Evolutionary conservation across 92 coral and sea anemone species (phyloP).

Genomic region (Scolanthus callimorphus): DNA sequence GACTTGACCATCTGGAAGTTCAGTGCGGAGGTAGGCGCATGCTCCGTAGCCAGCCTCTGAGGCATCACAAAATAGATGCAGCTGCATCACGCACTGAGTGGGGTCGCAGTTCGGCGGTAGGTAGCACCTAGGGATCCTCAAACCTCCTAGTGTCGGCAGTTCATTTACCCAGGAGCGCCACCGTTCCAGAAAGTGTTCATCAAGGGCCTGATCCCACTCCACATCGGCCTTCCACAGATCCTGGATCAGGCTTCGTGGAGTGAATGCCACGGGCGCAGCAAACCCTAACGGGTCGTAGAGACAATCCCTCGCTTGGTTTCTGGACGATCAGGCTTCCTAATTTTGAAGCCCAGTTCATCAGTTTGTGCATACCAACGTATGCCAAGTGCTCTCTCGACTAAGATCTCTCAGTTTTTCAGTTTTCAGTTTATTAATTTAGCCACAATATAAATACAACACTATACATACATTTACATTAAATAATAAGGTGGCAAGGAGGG

Average conservation of each 20-base stretch:
- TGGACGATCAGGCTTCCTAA: slow-evolving; percentile 41
- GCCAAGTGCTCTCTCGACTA: slow-evolving; percentile 38
- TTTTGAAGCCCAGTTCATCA: slow-evolving; percentile 38
- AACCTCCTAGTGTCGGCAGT: slow-evolving; percentile 26
- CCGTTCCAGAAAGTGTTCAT: background rate
- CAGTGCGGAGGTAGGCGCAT: slow-evolving; percentile 28
- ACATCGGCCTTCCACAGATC: slow-evolving; percentile 60
- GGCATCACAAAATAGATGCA: slow-evolving; percentile 50
- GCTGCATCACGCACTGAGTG: slow-evolving; percentile 22
- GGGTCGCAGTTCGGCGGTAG: slow-evolving; percentile 20
- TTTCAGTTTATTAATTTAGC: too few species aligned
- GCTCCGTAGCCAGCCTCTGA: slow-evolving; percentile 47
- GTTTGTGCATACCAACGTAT: slow-evolving; percentile 39
- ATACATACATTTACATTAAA: too few species aligned
- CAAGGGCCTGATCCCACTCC: slow-evolving; percentile 50
- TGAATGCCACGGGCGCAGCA: too few species aligned
- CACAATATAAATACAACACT: too few species aligned
- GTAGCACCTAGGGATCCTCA: slow-evolving; percentile 49
- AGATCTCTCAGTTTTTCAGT: slow-evolving; percentile 38
- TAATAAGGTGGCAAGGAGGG: too few species aligned
- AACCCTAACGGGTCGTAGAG: slow-evolving; percentile 56
- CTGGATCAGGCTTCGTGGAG: too few species aligned
- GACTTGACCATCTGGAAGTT: slow-evolving; percentile 28
- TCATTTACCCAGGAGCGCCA: slow-evolving; percentile 19
- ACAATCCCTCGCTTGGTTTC: slow-evolving; percentile 59